A percentile compares a stretch with the other conserved stretches of the same genome.
Conservation (phyloP, 1,140 invertebrate genomes). For the Scaptodrosophila lebanonensis region DNA sequence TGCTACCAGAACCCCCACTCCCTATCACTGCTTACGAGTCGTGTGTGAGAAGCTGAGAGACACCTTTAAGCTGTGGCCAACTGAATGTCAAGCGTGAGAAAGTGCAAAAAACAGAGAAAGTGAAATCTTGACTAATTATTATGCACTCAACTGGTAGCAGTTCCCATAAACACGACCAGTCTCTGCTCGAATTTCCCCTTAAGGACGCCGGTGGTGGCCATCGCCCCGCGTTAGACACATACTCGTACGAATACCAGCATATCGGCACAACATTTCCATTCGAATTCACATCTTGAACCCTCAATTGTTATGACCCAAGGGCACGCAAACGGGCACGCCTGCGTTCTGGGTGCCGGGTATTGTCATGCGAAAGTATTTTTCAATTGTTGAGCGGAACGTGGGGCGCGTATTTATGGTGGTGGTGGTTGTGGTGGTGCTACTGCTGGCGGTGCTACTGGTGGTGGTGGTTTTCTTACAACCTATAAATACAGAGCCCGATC, state of each 20-base stretch:
- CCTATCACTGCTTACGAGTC: constrained; percentile 10
- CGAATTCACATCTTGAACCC: constrained; percentile 60
- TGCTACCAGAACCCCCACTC: too few species aligned
- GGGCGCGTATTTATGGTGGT: not conserved
- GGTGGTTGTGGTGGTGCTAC: too few species aligned
- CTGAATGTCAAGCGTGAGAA: constrained; percentile 50
- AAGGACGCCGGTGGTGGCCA: constrained; percentile 47
- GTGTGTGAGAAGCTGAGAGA: constrained; percentile 14
- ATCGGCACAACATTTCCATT: constrained; percentile 61
- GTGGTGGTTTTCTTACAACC: constrained; percentile 46
- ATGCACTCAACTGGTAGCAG: constrained; percentile 50
- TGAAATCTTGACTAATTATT: constrained; percentile 67
- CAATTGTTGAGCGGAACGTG: constrained; percentile 25
- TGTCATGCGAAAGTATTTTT: constrained; percentile 67
- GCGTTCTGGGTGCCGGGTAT: constrained; percentile 37
- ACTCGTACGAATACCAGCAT: constrained; percentile 58
- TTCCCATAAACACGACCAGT: constrained; percentile 52
- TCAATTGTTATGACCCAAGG: constrained; percentile 49
- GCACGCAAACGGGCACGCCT: constrained; percentile 62
- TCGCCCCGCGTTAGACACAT: constrained; percentile 19
- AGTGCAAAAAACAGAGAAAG: constrained; percentile 14
- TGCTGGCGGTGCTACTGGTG: constrained; percentile 13
- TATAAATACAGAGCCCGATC: constrained; percentile 58
- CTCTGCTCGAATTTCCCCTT: too few species aligned
- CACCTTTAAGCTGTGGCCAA: constrained; percentile 31